Evolutionary conservation across 2,888 invertebrate species (phyloP).

Genomic region (Dorcus parallelipipedus): DNA sequence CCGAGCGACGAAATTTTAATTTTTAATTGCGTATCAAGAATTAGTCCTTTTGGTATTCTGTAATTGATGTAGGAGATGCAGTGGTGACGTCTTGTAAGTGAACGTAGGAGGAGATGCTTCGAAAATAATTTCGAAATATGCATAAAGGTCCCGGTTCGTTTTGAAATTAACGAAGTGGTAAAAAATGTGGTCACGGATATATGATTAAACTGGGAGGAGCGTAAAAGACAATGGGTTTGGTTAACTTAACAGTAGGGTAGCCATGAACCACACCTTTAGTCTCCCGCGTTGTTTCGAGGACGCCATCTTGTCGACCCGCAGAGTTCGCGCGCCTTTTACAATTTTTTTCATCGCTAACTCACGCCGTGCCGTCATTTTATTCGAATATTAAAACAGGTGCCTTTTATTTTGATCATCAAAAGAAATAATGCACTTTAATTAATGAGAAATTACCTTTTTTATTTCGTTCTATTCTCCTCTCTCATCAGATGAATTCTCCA

Average conservation of each 20-base stretch:
- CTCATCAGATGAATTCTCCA: too few relatives aligned
- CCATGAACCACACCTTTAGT: slow-evolving; percentile 34
- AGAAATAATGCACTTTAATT: slow-evolving; percentile 12
- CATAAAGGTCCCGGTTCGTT: slow-evolving; percentile 6
- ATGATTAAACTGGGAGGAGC: slow-evolving; percentile 35
- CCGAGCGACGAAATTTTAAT: too few relatives aligned
- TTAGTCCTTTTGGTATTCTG: too few relatives aligned
- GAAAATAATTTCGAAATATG: neutral
- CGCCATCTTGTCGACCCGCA: slow-evolving; percentile 34
- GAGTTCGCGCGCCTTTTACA: slow-evolving; percentile 28
- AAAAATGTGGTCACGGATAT: slow-evolving; percentile 14
- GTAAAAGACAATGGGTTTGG: slow-evolving; percentile 35
- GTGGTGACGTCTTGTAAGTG: too few relatives aligned
- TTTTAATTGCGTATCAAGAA: too few relatives aligned
- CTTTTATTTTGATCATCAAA: slow-evolving; percentile 15
- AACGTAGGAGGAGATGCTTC: neutral
- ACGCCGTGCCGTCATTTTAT: slow-evolving; percentile 20
- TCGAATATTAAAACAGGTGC: slow-evolving; percentile 17
- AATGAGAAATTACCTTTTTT: slow-evolving; percentile 15
- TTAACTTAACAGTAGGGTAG: slow-evolving; percentile 32
- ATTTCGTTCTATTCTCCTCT: too few relatives aligned
- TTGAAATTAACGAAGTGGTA: slow-evolving; percentile 8
- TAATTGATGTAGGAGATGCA: too few relatives aligned
- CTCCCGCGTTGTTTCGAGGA: slow-evolving; percentile 27
- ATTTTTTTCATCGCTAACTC: slow-evolving; percentile 20